Percentiles rank a stretch among this genome's conserved stretches.
Conservation (phyloP, 2,888 invertebrate genomes). For the Nomada fabriciana region DNA sequence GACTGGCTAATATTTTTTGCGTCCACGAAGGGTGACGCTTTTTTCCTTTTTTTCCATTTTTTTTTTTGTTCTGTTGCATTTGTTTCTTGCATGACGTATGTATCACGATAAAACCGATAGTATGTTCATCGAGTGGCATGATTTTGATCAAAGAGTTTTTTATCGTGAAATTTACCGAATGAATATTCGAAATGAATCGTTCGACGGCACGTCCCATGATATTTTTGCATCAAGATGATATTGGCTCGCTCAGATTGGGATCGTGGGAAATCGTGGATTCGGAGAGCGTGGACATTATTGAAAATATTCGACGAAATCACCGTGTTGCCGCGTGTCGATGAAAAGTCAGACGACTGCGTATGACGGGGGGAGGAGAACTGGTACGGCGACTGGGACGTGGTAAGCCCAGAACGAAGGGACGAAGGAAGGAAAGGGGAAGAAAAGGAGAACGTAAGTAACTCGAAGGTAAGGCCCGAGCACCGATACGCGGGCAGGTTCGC, state of each 20-base stretch:
- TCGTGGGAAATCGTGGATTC: neutral
- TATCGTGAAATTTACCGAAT: conserved; percentile 49
- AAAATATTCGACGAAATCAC: no score
- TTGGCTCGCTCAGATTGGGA: neutral
- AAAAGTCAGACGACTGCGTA: no score
- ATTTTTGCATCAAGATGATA: neutral
- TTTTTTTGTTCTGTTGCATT: conserved; percentile 51
- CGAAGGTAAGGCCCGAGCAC: neutral
- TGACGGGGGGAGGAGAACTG: no score
- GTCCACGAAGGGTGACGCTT: conserved; percentile 60
- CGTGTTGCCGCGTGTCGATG: no score
- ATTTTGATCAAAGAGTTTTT: conserved; percentile 63
- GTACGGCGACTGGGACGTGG: no score
- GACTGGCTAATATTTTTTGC: conserved; percentile 73
- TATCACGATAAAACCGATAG: conserved; percentile 55
- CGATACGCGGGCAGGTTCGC: conserved; percentile 2
- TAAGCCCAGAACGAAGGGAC: no score
- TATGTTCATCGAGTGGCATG: conserved; percentile 53
- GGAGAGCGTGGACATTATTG: no score
- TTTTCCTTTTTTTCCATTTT: conserved; percentile 41
- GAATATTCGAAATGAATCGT: conserved; percentile 43
- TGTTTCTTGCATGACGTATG: conserved; percentile 61
- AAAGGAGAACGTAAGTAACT: neutral
- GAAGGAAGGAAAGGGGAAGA: no score
- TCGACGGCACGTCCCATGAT: neutral